Conservation (phyloP, 2,888 invertebrate genomes). For the Andrena dorsata region DNA sequence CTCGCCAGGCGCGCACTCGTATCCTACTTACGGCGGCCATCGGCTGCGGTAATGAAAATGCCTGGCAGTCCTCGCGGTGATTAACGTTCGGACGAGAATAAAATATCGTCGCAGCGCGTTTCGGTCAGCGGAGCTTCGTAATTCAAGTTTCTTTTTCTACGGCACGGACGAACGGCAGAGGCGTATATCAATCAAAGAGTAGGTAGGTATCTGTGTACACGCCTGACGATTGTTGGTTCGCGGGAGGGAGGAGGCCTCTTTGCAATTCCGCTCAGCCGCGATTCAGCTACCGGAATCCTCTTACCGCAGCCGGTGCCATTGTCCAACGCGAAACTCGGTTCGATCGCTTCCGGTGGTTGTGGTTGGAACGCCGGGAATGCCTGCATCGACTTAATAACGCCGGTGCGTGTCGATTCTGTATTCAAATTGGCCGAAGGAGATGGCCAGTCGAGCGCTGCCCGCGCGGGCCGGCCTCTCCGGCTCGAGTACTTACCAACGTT, state of each 20-base stretch:
- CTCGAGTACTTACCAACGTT: constrained; percentile 34
- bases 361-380: constrained; percentile 43
- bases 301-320: constrained; percentile 49
- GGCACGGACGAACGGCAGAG: neutral
- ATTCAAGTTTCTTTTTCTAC: constrained; percentile 7
- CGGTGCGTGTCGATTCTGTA: constrained; percentile 50
- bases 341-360: constrained; percentile 35
- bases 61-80: constrained; percentile 36
- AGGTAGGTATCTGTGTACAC: too few relatives aligned
- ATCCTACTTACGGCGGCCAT: constrained; percentile 47
- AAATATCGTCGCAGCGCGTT: constrained; percentile 33
- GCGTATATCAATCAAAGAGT: constrained; percentile 39
- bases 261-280: constrained; percentile 39
- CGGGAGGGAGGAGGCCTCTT: neutral
- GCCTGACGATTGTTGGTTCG: neutral
- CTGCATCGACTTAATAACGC: constrained; percentile 59
- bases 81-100: constrained; percentile 55
- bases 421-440: constrained; percentile 53
- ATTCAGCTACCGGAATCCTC: constrained; percentile 54
- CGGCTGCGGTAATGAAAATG: constrained; percentile 56
- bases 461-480: neutral
- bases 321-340: constrained; percentile 46
- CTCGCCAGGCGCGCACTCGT: constrained; percentile 23
- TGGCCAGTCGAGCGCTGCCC: constrained; percentile 3
- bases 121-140: constrained; percentile 1